Evolutionary conservation across 2,113 vertebrate genomes (phyloP).

Genomic region (Seriola quinqueradiata): DNA sequence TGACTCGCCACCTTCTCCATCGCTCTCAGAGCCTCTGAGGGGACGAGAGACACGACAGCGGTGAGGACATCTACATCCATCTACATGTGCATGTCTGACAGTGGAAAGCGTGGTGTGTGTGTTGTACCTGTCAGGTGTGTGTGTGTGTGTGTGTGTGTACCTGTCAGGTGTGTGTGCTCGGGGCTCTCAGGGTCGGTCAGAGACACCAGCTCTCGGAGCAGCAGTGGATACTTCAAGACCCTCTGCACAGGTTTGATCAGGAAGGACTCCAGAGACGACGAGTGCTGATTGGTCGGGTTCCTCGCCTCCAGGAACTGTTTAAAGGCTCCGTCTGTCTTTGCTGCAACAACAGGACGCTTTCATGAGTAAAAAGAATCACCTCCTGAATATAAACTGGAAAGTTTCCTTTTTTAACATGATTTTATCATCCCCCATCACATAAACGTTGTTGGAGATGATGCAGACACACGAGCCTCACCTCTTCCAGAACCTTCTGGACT

Average conservation of each 20-base stretch:
- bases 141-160: constrained; percentile 79
- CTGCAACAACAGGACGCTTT: constrained; percentile 65
- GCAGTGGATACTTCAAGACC: constrained; percentile 95
- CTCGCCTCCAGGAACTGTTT: constrained; percentile 92
- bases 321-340: constrained; percentile 93
- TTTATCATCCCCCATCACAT: too few species aligned
- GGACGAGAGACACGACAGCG: constrained; percentile 45
- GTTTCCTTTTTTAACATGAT: too few species aligned
- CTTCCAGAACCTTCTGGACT: constrained; percentile 96
- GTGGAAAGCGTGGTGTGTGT: neutral
- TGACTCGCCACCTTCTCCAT: constrained; percentile 98
- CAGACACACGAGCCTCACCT: constrained; percentile 73
- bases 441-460: too few species aligned
- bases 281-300: constrained; percentile 96
- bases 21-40: constrained; percentile 92
- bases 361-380: too few species aligned
- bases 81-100: neutral
- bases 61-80: too few species aligned
- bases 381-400: too few species aligned
- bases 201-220: constrained; percentile 93
- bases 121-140: constrained; percentile 5
- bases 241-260: constrained; percentile 98
- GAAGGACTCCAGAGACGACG: constrained; percentile 94
- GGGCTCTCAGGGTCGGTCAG: constrained; percentile 91
- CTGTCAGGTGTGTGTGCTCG: constrained; percentile 93